phyloP scores from a whole-genome alignment of 2,888 invertebrate genomes.

The Chrysomela aeneicollis region DNA sequence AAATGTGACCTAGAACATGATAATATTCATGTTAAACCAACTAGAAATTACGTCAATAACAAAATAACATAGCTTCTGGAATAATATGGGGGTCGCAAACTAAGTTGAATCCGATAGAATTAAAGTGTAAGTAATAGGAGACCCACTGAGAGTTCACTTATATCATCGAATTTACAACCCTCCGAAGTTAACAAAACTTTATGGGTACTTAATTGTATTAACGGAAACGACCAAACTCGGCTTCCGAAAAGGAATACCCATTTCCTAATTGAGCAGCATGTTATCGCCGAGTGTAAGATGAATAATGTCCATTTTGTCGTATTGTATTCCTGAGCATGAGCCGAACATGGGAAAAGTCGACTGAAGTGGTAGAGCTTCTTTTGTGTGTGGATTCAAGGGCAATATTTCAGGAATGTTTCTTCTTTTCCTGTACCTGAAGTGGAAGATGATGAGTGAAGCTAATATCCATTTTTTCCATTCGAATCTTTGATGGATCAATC shows the following conservation, averaged over 20 bases:
- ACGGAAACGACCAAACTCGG: conserved; percentile 6
- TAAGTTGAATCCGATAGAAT: not conserved
- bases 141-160: not conserved
- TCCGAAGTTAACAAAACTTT: conserved; percentile 10
- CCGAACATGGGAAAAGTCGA: no score
- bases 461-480: no score
- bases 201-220: conserved; percentile 14
- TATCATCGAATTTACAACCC: conserved; percentile 1
- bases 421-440: no score
- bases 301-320: not conserved
- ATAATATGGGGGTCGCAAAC: not conserved
- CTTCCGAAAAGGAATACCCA: conserved; percentile 13
- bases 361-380: no score
- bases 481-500: no score
- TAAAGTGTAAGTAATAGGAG: not conserved
- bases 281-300: conserved; percentile 17
- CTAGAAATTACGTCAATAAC: not conserved
- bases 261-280: conserved; percentile 9
- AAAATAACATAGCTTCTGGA: not conserved
- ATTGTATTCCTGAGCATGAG: no score
- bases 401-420: no score
- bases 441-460: no score
- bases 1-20: no score
- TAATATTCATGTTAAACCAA: no score
- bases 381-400: no score